Percentiles rank a stretch among this genome's conserved stretches.
phyloP scores from a whole-genome alignment of 2,888 invertebrate species.

The Eucera pruinosa region DNA sequence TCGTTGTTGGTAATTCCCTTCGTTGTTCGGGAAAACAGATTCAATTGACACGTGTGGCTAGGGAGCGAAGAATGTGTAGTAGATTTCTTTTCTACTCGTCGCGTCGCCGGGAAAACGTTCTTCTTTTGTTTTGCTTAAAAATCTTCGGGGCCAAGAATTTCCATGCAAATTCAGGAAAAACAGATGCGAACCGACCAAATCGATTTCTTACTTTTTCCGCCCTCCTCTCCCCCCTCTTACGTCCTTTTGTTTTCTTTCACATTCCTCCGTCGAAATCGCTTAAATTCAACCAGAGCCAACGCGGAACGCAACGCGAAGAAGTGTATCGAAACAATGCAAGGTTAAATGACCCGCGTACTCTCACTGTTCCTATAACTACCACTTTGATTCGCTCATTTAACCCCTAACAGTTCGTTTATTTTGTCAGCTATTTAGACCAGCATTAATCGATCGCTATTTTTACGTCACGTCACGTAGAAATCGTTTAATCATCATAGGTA shows the following conservation, averaged over 20 bases:
- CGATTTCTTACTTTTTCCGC: constrained; percentile 25
- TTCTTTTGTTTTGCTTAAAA: constrained; percentile 41
- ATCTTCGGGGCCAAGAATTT: constrained; percentile 45
- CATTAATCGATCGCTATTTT: too few relatives aligned
- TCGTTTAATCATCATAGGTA: too few relatives aligned
- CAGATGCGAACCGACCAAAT: constrained; percentile 40
- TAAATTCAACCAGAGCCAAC: not conserved
- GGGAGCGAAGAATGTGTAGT: constrained; percentile 7
- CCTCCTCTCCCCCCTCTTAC: too few relatives aligned
- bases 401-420: too few relatives aligned
- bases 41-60: constrained; percentile 36
- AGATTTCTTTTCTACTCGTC: constrained; percentile 3
- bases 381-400: too few relatives aligned
- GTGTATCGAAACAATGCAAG: too few relatives aligned
- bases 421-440: too few relatives aligned
- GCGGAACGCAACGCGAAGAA: too few relatives aligned
- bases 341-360: too few relatives aligned
- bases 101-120: constrained; percentile 9
- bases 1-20: constrained; percentile 34
- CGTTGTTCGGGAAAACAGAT: constrained; percentile 16
- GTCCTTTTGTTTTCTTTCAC: constrained; percentile 10
- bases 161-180: constrained; percentile 45
- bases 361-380: too few relatives aligned
- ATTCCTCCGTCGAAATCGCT: not conserved
- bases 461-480: too few relatives aligned